Base-by-base conservation (phyloP, 2,797 vertebrate genomes). In the Sciurus carolinensis region DNA sequence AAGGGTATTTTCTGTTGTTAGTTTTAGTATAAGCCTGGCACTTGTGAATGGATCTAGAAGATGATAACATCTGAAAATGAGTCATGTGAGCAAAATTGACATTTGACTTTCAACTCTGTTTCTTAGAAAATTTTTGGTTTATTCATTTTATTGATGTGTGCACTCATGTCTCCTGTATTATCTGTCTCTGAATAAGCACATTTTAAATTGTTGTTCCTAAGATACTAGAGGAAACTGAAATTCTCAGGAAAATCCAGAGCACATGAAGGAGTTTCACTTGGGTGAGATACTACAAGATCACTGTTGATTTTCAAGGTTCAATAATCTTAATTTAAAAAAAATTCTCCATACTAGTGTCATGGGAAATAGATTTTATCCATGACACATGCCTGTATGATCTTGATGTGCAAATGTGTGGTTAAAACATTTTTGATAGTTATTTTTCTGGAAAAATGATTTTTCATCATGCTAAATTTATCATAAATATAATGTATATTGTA, bases 271-370 rank as follows among this genome's bases (percentile, higher is more conserved):
- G 33, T 72, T 90, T 5, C 3, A 66, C 18, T 76, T 81, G 67
- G 17, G 24, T 83, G 28, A 89, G 42, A 44, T 54, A 9, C 24
- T 59, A 9, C 13, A 28, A 57, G 72, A 62, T 26, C 33, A 72
- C 0, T 83, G 8, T 66, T 62, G 28, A 44, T 69, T 57, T 90
- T 4, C 62, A 75, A 87, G 79, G 1, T 69, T 84, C 5, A 84
- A 18, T 26, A 69, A 86, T 22, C 12, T 80, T 91, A 87, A 86
- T 83, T 94, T 20, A 71, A 91, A 91, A 57, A 10, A 26, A 52
- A 52, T 33, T 62, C 30, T 44, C 10, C 30, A 15, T 18, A 10
- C 9, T 77, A 79, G 42, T 36, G 7, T 75, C 66, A 57, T 1
- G 9, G 24, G 71, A 81, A 87, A 28, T 85, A 52, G 15, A 76